Evolutionary conservation across 1,140 invertebrate species (phyloP).

Genomic region (Caenorhabditis latens): DNA sequence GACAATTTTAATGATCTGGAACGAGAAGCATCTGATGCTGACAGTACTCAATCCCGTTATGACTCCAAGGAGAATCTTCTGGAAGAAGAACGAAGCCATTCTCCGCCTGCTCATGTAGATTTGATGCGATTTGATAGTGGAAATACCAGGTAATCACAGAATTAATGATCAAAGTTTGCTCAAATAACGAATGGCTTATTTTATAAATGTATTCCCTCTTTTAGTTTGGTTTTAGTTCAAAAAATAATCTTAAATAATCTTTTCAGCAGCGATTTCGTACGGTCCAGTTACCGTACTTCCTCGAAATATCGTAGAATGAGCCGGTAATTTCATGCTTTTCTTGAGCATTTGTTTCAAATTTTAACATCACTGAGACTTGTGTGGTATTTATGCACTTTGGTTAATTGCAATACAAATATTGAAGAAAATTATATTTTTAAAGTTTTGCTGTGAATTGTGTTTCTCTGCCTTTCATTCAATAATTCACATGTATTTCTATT

Average conservation of each 20-base stretch:
- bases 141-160: constrained; percentile 8
- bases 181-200: constrained; percentile 2
- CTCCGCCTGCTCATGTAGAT: constrained; percentile 23
- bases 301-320: constrained; percentile 55
- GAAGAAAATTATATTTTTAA: not conserved
- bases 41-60: constrained; percentile 63
- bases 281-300: constrained; percentile 43
- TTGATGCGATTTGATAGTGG: constrained; percentile 45
- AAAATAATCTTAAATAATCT: not conserved
- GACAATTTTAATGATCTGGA: constrained; percentile 52
- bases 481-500: not conserved
- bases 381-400: not conserved
- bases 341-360: not conserved
- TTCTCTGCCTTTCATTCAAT: not conserved
- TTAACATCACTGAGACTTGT: constrained; percentile 23
- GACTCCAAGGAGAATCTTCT: constrained; percentile 63
- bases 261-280: constrained; percentile 52
- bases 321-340: constrained; percentile 25
- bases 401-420: not conserved
- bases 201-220: not conserved
- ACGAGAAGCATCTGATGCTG: constrained; percentile 62
- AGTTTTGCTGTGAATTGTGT: constrained; percentile 9
- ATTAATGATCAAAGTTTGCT: too few relatives aligned
- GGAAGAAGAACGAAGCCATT: constrained; percentile 38
- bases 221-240: not conserved